These are phyloP conservation scores for Leptinotarsa lineolata DNA, from an alignment of 1,140 invertebrate genomes.

Conservation along the genomic window DNA sequence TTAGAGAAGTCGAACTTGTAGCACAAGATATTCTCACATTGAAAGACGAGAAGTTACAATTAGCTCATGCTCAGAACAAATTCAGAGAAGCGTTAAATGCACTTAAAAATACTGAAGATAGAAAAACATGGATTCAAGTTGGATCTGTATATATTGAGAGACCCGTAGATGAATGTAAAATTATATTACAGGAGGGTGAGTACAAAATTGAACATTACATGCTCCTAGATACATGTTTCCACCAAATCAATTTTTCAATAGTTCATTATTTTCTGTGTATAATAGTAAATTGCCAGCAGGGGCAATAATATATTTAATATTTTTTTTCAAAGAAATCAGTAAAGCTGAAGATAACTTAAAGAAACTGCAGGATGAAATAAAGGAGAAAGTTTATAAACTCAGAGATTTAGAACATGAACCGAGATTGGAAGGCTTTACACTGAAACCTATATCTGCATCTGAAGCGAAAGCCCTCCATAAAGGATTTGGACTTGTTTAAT, in stretches of 20 bases:
- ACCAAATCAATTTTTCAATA: too few relatives aligned
- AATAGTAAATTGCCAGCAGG: neutral
- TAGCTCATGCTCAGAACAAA: slow-evolving; percentile 50
- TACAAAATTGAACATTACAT: neutral
- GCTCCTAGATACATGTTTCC: too few relatives aligned
- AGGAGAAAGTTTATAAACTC: slow-evolving; percentile 43
- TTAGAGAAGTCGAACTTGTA: slow-evolving; percentile 49
- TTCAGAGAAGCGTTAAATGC: slow-evolving; percentile 48
- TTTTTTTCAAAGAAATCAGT: slow-evolving; percentile 40
- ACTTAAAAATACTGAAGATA: slow-evolving; percentile 40
- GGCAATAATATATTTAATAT: neutral
- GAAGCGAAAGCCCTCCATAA: slow-evolving; percentile 49
- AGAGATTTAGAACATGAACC: slow-evolving; percentile 51
- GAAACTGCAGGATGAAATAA: slow-evolving; percentile 43
- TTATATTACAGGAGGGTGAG: slow-evolving; percentile 43
- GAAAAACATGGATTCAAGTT: slow-evolving; percentile 46
- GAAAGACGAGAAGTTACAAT: slow-evolving; percentile 48
- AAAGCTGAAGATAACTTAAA: slow-evolving; percentile 42
- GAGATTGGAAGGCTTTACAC: slow-evolving; percentile 46
- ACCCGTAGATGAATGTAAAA: slow-evolving; percentile 44
- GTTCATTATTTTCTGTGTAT: too few relatives aligned
- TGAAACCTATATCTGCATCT: slow-evolving; percentile 47
- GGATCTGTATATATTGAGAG: slow-evolving; percentile 46
- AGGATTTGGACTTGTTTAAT: slow-evolving; percentile 39
- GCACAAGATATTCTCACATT: slow-evolving; percentile 51